Evolutionary conservation across 2,888 invertebrate genomes (phyloP).

Genomic region (Dinocampus coccinellae): DNA sequence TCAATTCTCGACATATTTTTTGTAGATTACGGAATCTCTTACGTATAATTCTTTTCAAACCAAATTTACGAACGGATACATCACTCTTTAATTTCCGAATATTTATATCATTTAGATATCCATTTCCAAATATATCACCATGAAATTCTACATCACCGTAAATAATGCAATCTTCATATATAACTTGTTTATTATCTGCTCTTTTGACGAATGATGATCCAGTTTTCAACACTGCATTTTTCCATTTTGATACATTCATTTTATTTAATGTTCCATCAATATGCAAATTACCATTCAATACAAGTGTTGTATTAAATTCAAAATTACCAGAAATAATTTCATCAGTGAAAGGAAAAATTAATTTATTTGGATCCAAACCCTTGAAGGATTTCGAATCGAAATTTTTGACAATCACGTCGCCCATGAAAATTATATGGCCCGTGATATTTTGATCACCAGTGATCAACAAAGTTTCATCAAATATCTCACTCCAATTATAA

Average conservation of each 20-base stretch:
- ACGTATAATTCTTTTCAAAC: conserved; percentile 28
- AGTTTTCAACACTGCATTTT: conserved; percentile 45
- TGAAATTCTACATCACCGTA: conserved; percentile 65
- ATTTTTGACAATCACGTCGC: conserved; percentile 46
- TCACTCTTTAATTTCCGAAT: conserved; percentile 56
- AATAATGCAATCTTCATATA: conserved; percentile 71
- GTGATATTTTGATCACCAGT: conserved; percentile 52
- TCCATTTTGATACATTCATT: conserved; percentile 50
- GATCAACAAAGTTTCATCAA: conserved; percentile 67
- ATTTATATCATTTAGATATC: conserved; percentile 61
- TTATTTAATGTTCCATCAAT: conserved; percentile 48
- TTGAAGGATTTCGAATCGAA: conserved; percentile 53
- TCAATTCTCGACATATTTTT: conserved; percentile 47
- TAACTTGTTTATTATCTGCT: conserved; percentile 58
- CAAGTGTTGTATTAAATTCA: conserved; percentile 48
- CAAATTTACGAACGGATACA: conserved; percentile 46
- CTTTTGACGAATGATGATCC: conserved; percentile 24
- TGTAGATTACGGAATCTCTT: conserved; percentile 39
- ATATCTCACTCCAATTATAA: conserved; percentile 68
- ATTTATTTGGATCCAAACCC: conserved; percentile 44
- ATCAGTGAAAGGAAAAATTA: conserved; percentile 45
- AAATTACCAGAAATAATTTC: conserved; percentile 53
- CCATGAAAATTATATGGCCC: conserved; percentile 50
- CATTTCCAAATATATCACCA: conserved; percentile 61
- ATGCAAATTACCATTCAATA: conserved; percentile 45